Evolutionary conservation across 2,888 invertebrate species (phyloP).

Genomic region (Aphodius granarius): DNA sequence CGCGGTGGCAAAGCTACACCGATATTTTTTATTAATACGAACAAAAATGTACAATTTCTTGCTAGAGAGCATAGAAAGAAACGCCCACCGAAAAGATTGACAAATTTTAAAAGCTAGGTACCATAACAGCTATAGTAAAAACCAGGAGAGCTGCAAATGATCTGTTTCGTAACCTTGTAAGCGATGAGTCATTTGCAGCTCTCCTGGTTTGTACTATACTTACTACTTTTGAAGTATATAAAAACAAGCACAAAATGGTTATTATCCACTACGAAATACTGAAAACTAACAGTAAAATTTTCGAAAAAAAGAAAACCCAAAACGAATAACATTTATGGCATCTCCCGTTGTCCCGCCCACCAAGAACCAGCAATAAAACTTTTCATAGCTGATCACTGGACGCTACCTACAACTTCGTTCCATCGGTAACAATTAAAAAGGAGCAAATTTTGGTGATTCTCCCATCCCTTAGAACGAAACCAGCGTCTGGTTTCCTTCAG

Average conservation of each 20-base stretch:
- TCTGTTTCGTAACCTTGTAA: no score
- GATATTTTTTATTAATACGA: no score
- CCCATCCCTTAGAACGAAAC: background rate
- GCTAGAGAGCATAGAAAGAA: no score
- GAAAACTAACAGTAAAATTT: background rate
- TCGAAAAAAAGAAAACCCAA: constrained; percentile 1
- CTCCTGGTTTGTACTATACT: no score
- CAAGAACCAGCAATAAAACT: background rate
- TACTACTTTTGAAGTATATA: no score
- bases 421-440: background rate
- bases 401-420: background rate
- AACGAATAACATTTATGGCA: constrained; percentile 1
- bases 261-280: background rate
- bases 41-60: no score
- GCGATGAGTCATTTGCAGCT: no score
- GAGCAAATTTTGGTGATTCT: background rate
- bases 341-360: background rate
- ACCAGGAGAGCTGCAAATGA: no score
- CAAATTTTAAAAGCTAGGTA: no score
- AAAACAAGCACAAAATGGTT: background rate
- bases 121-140: no score
- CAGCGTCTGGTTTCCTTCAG: background rate
- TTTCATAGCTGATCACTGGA: background rate
- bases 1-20: no score
- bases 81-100: no score